Conservation (phyloP, 2,113 vertebrate species). For the Collichthys lucidus region DNA sequence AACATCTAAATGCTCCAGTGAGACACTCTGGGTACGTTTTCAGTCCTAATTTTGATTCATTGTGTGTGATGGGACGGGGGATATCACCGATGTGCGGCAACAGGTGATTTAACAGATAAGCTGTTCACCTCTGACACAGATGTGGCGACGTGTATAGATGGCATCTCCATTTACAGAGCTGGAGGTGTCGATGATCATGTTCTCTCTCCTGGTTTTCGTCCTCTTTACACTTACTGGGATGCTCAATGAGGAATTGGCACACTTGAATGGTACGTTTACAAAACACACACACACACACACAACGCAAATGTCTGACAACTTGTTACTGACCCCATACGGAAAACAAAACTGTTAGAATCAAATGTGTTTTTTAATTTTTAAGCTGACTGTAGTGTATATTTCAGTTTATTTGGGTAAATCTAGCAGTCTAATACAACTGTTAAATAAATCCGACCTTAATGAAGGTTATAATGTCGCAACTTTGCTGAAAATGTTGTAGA, state of each 20-base stretch:
- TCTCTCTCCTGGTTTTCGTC: conserved; percentile 78
- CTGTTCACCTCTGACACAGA: neutral
- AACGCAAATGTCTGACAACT: neutral
- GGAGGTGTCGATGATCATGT: conserved; percentile 73
- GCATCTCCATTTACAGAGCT: conserved; percentile 69
- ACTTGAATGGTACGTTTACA: conserved; percentile 56
- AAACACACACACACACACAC: conserved; percentile 30
- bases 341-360: neutral
- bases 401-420: neutral
- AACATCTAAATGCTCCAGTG: neutral
- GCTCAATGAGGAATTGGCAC: conserved; percentile 59
- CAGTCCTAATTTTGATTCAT: neutral
- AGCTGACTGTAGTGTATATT: neutral
- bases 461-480: neutral
- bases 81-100: neutral
- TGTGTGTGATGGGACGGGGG: neutral
- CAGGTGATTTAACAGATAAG: neutral
- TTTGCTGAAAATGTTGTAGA: neutral
- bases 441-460: too few relatives aligned
- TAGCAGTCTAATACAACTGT: too few relatives aligned
- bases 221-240: conserved; percentile 78
- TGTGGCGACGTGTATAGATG: conserved; percentile 58
- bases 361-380: neutral
- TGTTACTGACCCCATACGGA: neutral
- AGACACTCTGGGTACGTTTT: conserved; percentile 28